Base-by-base conservation (phyloP, 2,888 invertebrate genomes). In the Teleiodes luculella region DNA sequence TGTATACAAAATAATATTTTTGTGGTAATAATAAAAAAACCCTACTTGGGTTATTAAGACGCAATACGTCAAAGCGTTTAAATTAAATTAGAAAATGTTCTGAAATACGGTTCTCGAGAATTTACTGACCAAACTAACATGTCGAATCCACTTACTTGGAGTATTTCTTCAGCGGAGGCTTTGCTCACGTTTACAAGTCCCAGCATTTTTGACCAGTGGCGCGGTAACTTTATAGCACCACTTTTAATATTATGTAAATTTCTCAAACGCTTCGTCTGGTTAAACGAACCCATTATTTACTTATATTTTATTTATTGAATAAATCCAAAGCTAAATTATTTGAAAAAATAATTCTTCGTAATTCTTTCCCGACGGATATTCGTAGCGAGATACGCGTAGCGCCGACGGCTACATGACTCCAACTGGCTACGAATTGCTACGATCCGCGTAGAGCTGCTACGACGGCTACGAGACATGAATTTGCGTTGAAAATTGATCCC, bases 161-260 rank as follows among this genome's bases (percentile, higher is more conserved):
- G 67, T 52, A 86, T 70, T 58, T 84, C 84, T 51, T 83, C 84
- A 56, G 69, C 59, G 0, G 77, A 68, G 7, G 68, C 62, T 59
- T 79, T 80, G 52, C 66, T 74, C 16, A 73, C 59, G 48, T 70
- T 76, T 0, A 72, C 68, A 3, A 80, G 65, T 4, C 85, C 80
- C 45, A 83, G 64, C 73, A 86, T 80, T 61, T 82, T 85, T 0
- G 85, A 83, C 78, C 82, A 82, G 58, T 83, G 81, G 0, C 81
- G 68, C 0, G 86, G 82, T 7, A 85, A 54, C 54, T 73, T 83
- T 0, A 80, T 82, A 1, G 78, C 78, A 57, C 80, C 78, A 70
- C 68, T 78, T 76, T 78, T 83, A 11, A 83, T 78, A 70, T 68
- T 72, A 48, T 78, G 74, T 24, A 83, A 66, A 60, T 78, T 76